phyloP scores from a whole-genome alignment of 2,113 vertebrate genomes.

The Gymnobelideus leadbeateri region DNA sequence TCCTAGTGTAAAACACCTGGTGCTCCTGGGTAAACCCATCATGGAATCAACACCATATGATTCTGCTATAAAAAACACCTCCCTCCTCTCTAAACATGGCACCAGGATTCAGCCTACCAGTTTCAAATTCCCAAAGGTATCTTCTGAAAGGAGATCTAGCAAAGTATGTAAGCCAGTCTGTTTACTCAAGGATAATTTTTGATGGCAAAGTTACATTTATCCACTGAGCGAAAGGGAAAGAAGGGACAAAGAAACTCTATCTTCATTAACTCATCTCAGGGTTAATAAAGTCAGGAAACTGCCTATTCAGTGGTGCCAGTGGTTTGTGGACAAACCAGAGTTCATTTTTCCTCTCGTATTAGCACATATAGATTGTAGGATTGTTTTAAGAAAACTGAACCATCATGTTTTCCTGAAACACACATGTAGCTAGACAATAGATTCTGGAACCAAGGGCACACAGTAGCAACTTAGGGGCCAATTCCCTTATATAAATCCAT shows the following conservation, averaged over 20 bases:
- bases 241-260: conserved; percentile 58
- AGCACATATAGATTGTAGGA: not conserved
- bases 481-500: not conserved
- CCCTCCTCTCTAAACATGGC: conserved; percentile 47
- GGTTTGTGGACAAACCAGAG: not conserved
- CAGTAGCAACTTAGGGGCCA: conserved; percentile 34
- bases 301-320: not conserved
- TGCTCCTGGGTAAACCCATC: too few relatives aligned
- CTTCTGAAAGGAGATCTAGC: conserved; percentile 4
- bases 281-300: not conserved
- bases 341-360: not conserved
- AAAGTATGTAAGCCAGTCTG: not conserved
- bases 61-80: conserved; percentile 46
- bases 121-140: not conserved
- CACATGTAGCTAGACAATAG: not conserved
- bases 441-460: not conserved
- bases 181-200: not conserved
- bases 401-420: not conserved
- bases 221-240: conserved; percentile 45
- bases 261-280: conserved; percentile 65
- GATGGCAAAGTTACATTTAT: conserved; percentile 58
- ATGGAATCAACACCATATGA: not conserved
- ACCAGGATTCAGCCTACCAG: not conserved
- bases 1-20: too few relatives aligned
- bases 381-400: too few relatives aligned